phyloP scores from a whole-genome alignment of 1,140 invertebrate species.

The Zelostemma sp. region DNA sequence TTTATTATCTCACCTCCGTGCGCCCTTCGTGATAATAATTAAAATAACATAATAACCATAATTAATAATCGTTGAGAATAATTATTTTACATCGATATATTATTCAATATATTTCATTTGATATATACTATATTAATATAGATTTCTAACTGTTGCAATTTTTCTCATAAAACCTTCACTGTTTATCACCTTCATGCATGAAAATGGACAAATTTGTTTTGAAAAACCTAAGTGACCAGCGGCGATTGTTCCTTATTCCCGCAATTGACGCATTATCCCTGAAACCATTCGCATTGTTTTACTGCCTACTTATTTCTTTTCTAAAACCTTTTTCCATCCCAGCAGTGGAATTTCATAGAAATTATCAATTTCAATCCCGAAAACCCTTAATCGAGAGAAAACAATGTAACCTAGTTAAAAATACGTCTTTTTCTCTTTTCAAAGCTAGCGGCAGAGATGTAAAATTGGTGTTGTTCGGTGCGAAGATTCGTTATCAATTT shows the following conservation, averaged over 20 bases:
- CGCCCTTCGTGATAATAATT: conserved; percentile 41
- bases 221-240: neutral
- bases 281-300: neutral
- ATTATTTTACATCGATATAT: conserved; percentile 70
- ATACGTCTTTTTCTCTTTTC: too few relatives aligned
- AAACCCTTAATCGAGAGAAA: too few relatives aligned
- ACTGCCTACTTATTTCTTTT: too few relatives aligned
- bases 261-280: neutral
- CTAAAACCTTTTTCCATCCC: too few relatives aligned
- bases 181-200: conserved; percentile 61
- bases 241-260: neutral
- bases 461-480: neutral
- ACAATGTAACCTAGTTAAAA: too few relatives aligned
- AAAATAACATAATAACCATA: conserved; percentile 55
- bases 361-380: too few relatives aligned
- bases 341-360: too few relatives aligned
- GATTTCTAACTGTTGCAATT: conserved; percentile 62
- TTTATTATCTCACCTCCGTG: conserved; percentile 46
- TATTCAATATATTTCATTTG: conserved; percentile 68
- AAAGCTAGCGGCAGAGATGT: too few relatives aligned
- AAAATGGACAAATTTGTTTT: conserved; percentile 45
- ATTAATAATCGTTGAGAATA: conserved; percentile 65
- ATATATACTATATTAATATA: conserved; percentile 69
- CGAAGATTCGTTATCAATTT: neutral
- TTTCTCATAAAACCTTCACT: conserved; percentile 59